Percentiles rank a stretch among this genome's conserved stretches.
These are phyloP conservation scores for Nomada fucata DNA, from an alignment of 2,888 invertebrate genomes.

Conservation along the genomic window DNA sequence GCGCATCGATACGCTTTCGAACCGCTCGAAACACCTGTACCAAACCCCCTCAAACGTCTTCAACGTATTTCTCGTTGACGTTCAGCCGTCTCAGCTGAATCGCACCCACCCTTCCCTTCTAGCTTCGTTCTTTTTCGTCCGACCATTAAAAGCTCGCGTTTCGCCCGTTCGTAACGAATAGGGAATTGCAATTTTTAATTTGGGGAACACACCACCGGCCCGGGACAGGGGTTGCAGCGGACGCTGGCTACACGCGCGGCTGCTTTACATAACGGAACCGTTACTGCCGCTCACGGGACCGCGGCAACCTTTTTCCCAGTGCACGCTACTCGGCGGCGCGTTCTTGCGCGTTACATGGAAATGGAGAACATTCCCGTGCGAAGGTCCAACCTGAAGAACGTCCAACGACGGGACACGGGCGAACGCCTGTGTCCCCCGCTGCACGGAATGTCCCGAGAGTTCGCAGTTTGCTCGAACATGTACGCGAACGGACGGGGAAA, in stretches of 20 bases:
- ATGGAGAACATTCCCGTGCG: conserved; percentile 64
- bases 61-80: background rate
- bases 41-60: conserved; percentile 17
- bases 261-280: conserved; percentile 52
- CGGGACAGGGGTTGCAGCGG: no score
- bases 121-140: background rate
- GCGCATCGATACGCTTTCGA: conserved; percentile 47
- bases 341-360: conserved; percentile 57
- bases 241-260: conserved; percentile 4
- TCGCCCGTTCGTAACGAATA: conserved; percentile 42
- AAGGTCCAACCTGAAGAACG: conserved; percentile 64
- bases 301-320: conserved; percentile 43
- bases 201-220: conserved; percentile 8
- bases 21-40: conserved; percentile 9
- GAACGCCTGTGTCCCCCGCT: conserved; percentile 24
- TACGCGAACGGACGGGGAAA: conserved; percentile 54
- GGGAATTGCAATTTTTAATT: conserved; percentile 61
- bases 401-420: conserved; percentile 48
- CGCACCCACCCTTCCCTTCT: background rate
- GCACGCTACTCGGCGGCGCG: conserved; percentile 22
- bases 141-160: conserved; percentile 33
- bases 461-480: conserved; percentile 69
- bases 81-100: background rate
- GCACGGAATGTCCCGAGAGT: conserved; percentile 63
- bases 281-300: conserved; percentile 48